A percentile compares a stretch with the other conserved stretches of the same genome.
Evolutionary conservation across 35 echinoderm and acorn worm species (phyloP).

Genomic region (Ophiothrix spiculata): DNA sequence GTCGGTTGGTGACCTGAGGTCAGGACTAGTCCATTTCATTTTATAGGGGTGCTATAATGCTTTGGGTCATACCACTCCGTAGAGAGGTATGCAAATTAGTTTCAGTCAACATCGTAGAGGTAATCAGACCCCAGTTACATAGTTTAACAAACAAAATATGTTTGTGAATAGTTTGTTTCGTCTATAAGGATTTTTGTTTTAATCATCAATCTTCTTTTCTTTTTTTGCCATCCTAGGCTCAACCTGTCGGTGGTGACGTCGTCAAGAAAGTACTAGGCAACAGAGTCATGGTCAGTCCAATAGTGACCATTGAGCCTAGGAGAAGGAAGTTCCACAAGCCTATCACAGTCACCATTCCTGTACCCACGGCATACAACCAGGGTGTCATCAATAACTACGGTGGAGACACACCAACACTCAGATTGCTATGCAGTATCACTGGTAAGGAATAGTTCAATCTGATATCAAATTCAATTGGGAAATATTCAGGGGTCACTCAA

Average conservation of each 20-base stretch:
- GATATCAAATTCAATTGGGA: no score
- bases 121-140: no score
- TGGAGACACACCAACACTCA: constrained; percentile 86
- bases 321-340: constrained; percentile 98
- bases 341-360: constrained; percentile 98
- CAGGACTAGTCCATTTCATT: no score
- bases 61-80: no score
- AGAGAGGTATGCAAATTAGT: no score
- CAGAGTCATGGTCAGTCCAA: constrained; percentile 99
- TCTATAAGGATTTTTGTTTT: no score
- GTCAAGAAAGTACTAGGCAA: constrained; percentile 99
- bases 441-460: constrained; percentile 41
- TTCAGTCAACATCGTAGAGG: no score
- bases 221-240: constrained; percentile 75
- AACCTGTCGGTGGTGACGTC: constrained; percentile 86
- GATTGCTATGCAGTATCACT: constrained; percentile 97
- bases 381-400: constrained; percentile 91
- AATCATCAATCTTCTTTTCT: no score
- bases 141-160: no score
- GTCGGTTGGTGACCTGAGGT: no score
- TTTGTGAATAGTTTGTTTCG: no score
- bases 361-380: constrained; percentile 88
- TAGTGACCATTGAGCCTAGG: constrained; percentile 96
- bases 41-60: no score
- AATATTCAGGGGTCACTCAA: background rate